Evolutionary conservation across 2,113 vertebrate genomes (phyloP).

Genomic region (Solea solea): DNA sequence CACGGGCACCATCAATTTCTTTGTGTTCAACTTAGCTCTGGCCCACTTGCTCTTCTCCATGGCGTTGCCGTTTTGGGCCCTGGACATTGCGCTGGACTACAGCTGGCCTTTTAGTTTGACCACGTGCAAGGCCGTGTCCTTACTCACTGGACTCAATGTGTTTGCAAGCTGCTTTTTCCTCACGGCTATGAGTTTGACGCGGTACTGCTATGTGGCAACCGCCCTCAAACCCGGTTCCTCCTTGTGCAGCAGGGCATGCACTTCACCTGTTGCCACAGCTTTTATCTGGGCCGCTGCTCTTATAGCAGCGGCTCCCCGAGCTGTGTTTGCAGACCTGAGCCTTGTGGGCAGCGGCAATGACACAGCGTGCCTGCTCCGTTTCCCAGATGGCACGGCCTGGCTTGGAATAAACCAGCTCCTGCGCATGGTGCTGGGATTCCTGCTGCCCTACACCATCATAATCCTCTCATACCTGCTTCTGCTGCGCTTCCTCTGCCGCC

Average conservation of each 20-base stretch:
- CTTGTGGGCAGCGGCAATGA: constrained; percentile 68
- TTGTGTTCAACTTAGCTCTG: constrained; percentile 80
- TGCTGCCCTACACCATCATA: constrained; percentile 78
- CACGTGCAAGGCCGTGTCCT: constrained; percentile 78
- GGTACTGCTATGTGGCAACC: constrained; percentile 79
- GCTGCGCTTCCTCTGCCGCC: constrained; percentile 77
- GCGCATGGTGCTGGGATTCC: constrained; percentile 76
- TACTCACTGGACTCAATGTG: constrained; percentile 76
- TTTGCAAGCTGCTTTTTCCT: constrained; percentile 82
- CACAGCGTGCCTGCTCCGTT: constrained; percentile 78
- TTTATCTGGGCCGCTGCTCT: constrained; percentile 75
- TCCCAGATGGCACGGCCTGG: constrained; percentile 75
- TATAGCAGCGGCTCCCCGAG: constrained; percentile 68
- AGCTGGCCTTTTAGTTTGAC: constrained; percentile 79
- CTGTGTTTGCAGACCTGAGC: constrained; percentile 71
- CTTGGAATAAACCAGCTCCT: constrained; percentile 81
- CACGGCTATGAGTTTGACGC: constrained; percentile 80
- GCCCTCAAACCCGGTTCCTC: constrained; percentile 67
- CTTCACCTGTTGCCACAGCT: constrained; percentile 58
- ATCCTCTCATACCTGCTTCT: constrained; percentile 79
- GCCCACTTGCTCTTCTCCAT: constrained; percentile 79
- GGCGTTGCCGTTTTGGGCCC: constrained; percentile 80
- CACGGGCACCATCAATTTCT: constrained; percentile 77
- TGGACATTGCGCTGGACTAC: constrained; percentile 80
- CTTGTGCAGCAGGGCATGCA: constrained; percentile 35